Evolutionary conservation across 35 echinoderm and acorn worm species (phyloP), one percentile per base, ranked within the genome.

Genomic region (Apostichopus californicus): DNA sequence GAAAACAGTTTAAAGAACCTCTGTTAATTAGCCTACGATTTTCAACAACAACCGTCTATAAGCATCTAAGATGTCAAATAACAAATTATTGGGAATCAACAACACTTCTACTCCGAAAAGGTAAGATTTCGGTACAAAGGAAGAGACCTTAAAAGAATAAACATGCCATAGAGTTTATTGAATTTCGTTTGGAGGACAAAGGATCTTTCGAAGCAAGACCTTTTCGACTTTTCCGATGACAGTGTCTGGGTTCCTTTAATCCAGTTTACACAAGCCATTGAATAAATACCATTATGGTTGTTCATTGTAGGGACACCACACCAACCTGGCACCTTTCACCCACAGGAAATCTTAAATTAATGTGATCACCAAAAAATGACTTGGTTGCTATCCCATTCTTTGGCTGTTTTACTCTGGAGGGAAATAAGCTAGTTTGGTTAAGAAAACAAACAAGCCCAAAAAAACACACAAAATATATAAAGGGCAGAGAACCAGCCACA

Each of bases 341-440:
- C 81, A 85, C 81, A 85, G 81, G 81, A 85, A 85, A 85, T 85
- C 57, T 85, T 85, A 85, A 85, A 85, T 85, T 85, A 85, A 85
- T 85, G 57, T 75, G 17, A 75, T 75, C 12, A 20, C 14, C 71
- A 75, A 75, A 75, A 73, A 75, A 18, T 75, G n/a, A 18, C 14
- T 75, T 75, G 71, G 13, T 75, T 75, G 71, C 71, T 75, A 22
- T 75, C 20, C 71, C 71, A 75, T 75, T 75, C 71, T 75, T 75
- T 75, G 71, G 71, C 3, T 20, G 5, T 18, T 59, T 85, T 58
- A 17, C 81, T 85, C 81, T 85, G 54, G 81, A 85, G 81, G 81
- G 81, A 85, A 63, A 58, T 85, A 56, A 85, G 56, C 81, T 61
- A 85, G 55, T 85, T 59, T 85, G 81, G 81, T 85, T 85, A 85